Conservation (phyloP, 2,797 vertebrate species). For the Peromyscus aztecus region DNA sequence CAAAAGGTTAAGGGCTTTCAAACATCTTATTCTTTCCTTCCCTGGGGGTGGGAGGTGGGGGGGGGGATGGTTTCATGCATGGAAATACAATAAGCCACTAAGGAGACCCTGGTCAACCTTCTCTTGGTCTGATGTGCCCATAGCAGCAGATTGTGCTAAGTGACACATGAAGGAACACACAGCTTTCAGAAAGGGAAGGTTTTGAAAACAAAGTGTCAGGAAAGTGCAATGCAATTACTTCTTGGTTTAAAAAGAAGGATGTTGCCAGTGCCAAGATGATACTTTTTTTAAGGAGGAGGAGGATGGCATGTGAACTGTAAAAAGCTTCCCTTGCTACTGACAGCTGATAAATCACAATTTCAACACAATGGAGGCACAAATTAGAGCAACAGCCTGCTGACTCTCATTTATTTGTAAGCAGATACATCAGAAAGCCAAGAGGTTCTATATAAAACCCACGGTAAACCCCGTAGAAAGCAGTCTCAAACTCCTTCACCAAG, state of each 20-base stretch:
- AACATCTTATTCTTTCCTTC: slow-evolving; percentile 5
- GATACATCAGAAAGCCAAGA: not conserved
- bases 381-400: not conserved
- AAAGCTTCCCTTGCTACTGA: slow-evolving; percentile 28
- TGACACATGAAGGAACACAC: not conserved
- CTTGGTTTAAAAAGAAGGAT: not conserved
- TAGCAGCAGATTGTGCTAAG: not conserved
- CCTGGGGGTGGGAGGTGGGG: not conserved
- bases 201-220: slow-evolving; percentile 35
- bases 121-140: slow-evolving; percentile 18
- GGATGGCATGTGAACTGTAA: not conserved
- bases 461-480: not conserved
- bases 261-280: slow-evolving; percentile 27
- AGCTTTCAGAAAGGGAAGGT: not conserved
- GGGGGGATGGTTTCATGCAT: too few relatives aligned
- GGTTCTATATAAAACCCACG: not conserved
- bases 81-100: slow-evolving; percentile 25
- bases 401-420: slow-evolving; percentile 49
- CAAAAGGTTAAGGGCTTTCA: slow-evolving; percentile 8
- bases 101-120: not conserved
- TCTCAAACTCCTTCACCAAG: not conserved
- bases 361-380: not conserved
- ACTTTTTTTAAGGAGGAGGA: not conserved
- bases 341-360: slow-evolving; percentile 56
- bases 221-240: slow-evolving; percentile 42